Conservation (phyloP, 2,113 vertebrate species). For the Clarias batrachus region DNA sequence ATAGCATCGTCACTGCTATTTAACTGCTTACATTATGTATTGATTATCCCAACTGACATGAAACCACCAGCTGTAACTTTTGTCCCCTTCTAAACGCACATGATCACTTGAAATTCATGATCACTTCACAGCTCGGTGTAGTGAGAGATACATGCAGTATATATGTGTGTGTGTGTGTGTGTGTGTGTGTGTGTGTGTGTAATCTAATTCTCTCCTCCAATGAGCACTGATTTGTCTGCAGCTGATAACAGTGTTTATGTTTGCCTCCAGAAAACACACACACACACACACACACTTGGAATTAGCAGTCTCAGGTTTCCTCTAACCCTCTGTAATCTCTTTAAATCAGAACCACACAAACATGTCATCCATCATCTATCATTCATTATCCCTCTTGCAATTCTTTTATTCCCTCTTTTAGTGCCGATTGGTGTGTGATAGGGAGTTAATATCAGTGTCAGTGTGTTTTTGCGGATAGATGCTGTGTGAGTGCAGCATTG, state of each 20-base stretch:
- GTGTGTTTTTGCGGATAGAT: neutral
- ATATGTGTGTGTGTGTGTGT: constrained; percentile 10
- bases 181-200: constrained; percentile 7
- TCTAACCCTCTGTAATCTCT: constrained; percentile 29
- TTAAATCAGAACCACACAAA: constrained; percentile 19
- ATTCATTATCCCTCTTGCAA: neutral
- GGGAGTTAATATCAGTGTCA: neutral
- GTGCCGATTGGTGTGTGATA: neutral
- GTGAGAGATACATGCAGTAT: neutral
- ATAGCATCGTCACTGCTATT: neutral
- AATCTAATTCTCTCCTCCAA: constrained; percentile 10
- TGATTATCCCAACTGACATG: neutral
- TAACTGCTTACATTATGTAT: neutral
- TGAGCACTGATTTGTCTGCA: constrained; percentile 8
- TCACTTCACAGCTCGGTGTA: neutral
- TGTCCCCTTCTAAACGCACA: neutral
- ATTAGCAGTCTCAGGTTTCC: constrained; percentile 24
- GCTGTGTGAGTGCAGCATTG: neutral
- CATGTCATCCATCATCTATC: constrained; percentile 6
- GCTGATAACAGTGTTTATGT: constrained; percentile 34
- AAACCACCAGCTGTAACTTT: neutral
- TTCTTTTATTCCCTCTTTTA: neutral
- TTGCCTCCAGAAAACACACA: constrained; percentile 1
- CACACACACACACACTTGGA: neutral
- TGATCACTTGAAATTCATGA: neutral